phyloP scores from a whole-genome alignment of 2,888 invertebrate species.

The Orchestes rusci region DNA sequence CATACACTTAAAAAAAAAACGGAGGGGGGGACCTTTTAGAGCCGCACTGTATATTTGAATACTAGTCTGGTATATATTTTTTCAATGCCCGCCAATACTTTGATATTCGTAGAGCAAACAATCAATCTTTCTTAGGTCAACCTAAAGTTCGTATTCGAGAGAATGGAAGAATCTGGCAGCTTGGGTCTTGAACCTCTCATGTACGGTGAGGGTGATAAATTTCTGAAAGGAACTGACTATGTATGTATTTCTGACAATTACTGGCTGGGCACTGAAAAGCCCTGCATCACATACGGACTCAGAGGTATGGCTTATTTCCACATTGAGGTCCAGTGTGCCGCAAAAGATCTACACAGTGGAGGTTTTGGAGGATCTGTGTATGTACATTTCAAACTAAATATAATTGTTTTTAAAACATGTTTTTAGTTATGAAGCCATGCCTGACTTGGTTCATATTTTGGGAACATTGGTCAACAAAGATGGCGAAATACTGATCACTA shows the following conservation, averaged over 20 bases:
- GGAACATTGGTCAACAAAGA: conserved; percentile 76
- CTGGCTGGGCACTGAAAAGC: conserved; percentile 95
- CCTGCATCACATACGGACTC: conserved; percentile 94
- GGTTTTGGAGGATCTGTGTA: conserved; percentile 91
- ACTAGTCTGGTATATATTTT: not conserved
- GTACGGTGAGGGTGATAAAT: conserved; percentile 61
- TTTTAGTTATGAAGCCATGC: conserved; percentile 75
- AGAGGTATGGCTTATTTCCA: conserved; percentile 90
- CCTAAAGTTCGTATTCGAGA: conserved; percentile 88
- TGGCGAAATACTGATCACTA: conserved; percentile 78
- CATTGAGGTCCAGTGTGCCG: conserved; percentile 79
- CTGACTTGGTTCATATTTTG: conserved; percentile 82
- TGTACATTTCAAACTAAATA: no score
- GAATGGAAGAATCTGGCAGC: conserved; percentile 98
- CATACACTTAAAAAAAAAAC: no score
- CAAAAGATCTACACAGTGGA: conserved; percentile 93
- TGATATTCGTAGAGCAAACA: no score
- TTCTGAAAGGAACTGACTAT: conserved; percentile 79
- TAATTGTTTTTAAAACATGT: no score
- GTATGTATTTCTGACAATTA: conserved; percentile 99
- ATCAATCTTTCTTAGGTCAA: conserved; percentile 48
- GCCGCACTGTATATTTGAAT: no score
- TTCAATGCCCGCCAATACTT: no score
- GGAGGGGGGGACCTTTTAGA: no score
- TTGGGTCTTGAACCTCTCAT: conserved; percentile 89